A percentile compares a stretch with the other conserved stretches of the same genome.
Evolutionary conservation across 2,888 invertebrate species (phyloP).

Genomic region (Rambutsinella grinnellia): DNA sequence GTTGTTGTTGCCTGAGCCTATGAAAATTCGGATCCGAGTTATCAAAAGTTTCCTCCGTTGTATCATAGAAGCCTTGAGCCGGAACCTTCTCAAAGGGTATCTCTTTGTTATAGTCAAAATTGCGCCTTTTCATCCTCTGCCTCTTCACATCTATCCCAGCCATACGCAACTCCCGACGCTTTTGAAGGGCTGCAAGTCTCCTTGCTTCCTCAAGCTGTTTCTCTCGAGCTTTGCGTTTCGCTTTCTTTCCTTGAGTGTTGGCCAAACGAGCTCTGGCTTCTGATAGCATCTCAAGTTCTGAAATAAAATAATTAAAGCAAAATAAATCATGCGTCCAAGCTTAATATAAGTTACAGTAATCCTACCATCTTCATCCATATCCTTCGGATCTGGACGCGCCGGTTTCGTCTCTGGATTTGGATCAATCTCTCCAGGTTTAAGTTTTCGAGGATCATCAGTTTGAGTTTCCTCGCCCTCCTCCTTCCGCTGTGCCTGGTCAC

Average conservation of each 20-base stretch:
- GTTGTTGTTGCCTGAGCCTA: slow-evolving; percentile 88
- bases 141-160: slow-evolving; percentile 85
- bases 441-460: slow-evolving; percentile 93
- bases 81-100: slow-evolving; percentile 98
- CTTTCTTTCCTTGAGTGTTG: slow-evolving; percentile 97
- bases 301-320: no score
- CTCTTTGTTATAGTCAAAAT: slow-evolving; percentile 97
- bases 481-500: slow-evolving; percentile 97
- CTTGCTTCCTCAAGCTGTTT: slow-evolving; percentile 98
- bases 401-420: slow-evolving; percentile 99
- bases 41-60: slow-evolving; percentile 88
- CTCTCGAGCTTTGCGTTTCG: slow-evolving; percentile 94
- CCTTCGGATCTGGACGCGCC: slow-evolving; percentile 98
- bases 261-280: slow-evolving; percentile 98
- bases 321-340: no score
- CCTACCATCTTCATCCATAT: slow-evolving; percentile 99
- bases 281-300: slow-evolving; percentile 98
- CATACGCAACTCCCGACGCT: slow-evolving; percentile 95
- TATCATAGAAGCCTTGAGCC: slow-evolving; percentile 94
- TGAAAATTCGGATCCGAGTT: slow-evolving; percentile 92
- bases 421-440: slow-evolving; percentile 99
- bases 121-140: slow-evolving; percentile 76
- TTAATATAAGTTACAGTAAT: no score
- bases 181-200: slow-evolving; percentile 92
- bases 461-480: slow-evolving; percentile 95